These are phyloP conservation scores for Drosophila percnosoma DNA, from an alignment of 2,888 invertebrate genomes.

Conservation along the genomic window DNA sequence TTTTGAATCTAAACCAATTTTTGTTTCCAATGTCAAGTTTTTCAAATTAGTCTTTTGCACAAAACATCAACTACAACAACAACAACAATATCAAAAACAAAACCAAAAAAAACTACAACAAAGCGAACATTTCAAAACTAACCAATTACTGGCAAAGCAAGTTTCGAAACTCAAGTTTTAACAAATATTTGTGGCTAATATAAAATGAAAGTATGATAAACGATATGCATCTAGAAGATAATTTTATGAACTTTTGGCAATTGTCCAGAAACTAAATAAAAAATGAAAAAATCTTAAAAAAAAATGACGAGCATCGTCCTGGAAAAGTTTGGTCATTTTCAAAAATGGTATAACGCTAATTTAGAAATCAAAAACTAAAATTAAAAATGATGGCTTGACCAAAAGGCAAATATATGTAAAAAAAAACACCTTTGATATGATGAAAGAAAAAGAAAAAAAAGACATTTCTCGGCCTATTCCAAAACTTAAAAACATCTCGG, in stretches of 20 bases:
- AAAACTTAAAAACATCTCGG: constrained; percentile 59
- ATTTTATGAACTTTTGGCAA: constrained; percentile 45
- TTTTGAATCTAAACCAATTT: constrained; percentile 80
- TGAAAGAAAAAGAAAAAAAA: constrained; percentile 19
- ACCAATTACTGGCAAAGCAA: constrained; percentile 62
- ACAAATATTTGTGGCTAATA: constrained; percentile 70
- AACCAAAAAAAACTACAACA: constrained; percentile 29
- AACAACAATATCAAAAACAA: constrained; percentile 40
- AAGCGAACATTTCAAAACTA: constrained; percentile 45
- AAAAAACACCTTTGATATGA: constrained; percentile 38
- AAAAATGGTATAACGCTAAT: constrained; percentile 25
- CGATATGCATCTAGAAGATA: constrained; percentile 44
- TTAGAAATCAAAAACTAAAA: constrained; percentile 39
- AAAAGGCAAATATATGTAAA: constrained; percentile 36
- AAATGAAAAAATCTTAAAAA: constrained; percentile 15
- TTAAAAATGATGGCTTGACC: constrained; percentile 55
- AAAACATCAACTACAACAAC: constrained; percentile 58
- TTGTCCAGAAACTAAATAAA: constrained; percentile 14
- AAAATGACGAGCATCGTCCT: constrained; percentile 33
- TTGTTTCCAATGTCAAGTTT: constrained; percentile 37
- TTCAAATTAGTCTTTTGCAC: constrained; percentile 57
- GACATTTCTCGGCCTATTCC: constrained; percentile 61
- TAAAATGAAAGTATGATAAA: constrained; percentile 44
- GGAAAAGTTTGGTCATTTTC: constrained; percentile 46
- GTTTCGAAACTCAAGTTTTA: constrained; percentile 66